Base-by-base conservation (phyloP, 2,113 vertebrate genomes). In the Phaethornis superciliosus region DNA sequence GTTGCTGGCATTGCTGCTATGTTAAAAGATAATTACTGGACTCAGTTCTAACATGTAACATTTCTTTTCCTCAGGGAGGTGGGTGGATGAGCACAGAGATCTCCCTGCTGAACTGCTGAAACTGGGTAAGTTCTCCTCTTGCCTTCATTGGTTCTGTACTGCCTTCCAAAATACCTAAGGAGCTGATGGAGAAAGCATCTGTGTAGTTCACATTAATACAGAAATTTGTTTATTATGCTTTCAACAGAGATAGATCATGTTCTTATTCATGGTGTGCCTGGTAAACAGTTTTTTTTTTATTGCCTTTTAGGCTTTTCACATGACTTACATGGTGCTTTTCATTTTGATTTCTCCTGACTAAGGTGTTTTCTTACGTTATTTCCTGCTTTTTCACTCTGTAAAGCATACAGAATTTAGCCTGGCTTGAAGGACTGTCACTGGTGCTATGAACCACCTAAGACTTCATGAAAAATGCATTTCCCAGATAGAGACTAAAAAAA, bases 201-300 rank as follows among this genome's bases (percentile, higher is more conserved):
- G 42, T 79, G 17, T 56, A 52, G 35, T 37, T 84, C 33, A 28
- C 21, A 32, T 75, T 85, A 62, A 40, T 28, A 42, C 62, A 72
- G 35, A 54, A 93, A 58, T 79, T 74, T 81, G 71, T 83, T 91
- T 81, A 69, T 91, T 87, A n/a, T 84, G 37, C 46, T 72, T 76
- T 69, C 22, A 55, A 58, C 37, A 59, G 46, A 56, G 16, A 4
- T 85, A 82, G 67, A 76, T 95, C 24, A 46, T 82, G 4, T 82
- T 68, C n/a, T 89, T 82, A n/a, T 76, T 33, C 10, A 8, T 44
- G n/a, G 62, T 65, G 27, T 81, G 67, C 46, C 89, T 94, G 74
- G 58, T 76, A 89, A 96, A 88, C 37, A 68, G 70, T 60, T 92
- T 85, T 64, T 84, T 90, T 93, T 79, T 92, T 6, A 81, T 81